These are phyloP conservation scores for Polydrusus pterygomalis DNA, from an alignment of 2,888 invertebrate species.

Conservation along the genomic window DNA sequence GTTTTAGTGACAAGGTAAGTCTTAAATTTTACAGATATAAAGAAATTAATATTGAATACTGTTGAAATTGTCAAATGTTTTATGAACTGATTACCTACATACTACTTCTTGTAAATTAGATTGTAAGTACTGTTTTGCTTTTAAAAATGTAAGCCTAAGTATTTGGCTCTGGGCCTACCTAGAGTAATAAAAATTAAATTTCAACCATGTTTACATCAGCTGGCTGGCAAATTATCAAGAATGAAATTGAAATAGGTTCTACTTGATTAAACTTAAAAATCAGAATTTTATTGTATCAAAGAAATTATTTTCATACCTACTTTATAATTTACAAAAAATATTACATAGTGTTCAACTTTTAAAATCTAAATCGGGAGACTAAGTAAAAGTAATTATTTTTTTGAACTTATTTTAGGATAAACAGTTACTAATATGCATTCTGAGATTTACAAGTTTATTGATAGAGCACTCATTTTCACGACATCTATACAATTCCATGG, in stretches of 20 bases:
- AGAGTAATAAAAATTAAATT: constrained; percentile 41
- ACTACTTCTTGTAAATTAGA: neutral
- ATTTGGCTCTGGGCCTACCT: constrained; percentile 43
- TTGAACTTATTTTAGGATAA: constrained; percentile 75
- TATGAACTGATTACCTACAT: too few relatives aligned
- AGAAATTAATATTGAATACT: neutral
- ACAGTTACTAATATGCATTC: constrained; percentile 82
- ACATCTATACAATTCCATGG: constrained; percentile 91
- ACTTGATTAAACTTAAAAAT: constrained; percentile 14
- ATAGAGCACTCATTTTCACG: constrained; percentile 92
- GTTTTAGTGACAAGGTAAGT: constrained; percentile 66
- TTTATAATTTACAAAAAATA: neutral
- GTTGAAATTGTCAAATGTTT: neutral
- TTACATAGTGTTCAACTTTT: neutral
- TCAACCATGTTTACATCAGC: constrained; percentile 25
- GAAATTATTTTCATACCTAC: neutral
- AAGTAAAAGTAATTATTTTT: too few relatives aligned
- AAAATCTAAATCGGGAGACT: too few relatives aligned
- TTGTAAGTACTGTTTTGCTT: neutral
- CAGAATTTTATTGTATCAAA: neutral
- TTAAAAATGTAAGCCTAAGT: constrained; percentile 3
- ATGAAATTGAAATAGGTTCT: constrained; percentile 15
- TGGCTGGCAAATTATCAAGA: constrained; percentile 41
- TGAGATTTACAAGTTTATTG: constrained; percentile 87
- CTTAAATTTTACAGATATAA: too few relatives aligned